Conservation (phyloP, 2,888 invertebrate species). For the Macroteleia sp. region DNA sequence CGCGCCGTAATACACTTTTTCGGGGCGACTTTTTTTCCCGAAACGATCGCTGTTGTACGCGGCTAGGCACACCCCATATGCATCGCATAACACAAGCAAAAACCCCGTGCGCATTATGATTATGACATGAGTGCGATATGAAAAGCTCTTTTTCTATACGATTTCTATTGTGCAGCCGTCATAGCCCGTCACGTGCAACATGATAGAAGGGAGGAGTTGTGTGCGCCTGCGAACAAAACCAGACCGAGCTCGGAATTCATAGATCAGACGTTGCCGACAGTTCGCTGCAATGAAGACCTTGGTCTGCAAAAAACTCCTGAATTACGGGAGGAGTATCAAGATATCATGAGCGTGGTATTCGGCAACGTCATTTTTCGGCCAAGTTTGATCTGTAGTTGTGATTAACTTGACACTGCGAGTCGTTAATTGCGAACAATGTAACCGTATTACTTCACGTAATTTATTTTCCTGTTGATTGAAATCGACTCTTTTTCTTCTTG, state of each 20-base stretch:
- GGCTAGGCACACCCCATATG: constrained; percentile 38
- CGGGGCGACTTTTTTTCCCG: constrained; percentile 19
- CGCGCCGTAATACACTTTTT: constrained; percentile 40
- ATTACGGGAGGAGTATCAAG: constrained; percentile 37
- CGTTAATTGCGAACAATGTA: too few species aligned
- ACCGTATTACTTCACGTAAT: too few species aligned
- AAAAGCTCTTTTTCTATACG: constrained; percentile 76
- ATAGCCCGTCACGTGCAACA: constrained; percentile 75
- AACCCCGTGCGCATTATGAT: constrained; percentile 61
- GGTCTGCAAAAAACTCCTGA: constrained; percentile 18
- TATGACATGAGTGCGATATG: constrained; percentile 73
- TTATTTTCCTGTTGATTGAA: too few species aligned
- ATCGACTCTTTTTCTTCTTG: too few species aligned
- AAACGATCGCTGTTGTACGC: constrained; percentile 32
- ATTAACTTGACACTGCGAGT: too few species aligned
- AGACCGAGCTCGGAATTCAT: constrained; percentile 71
- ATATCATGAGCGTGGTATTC: constrained; percentile 19
- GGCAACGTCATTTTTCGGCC: background rate
- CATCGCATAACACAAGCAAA: constrained; percentile 47
- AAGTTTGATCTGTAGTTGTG: too few species aligned
- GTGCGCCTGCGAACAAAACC: constrained; percentile 45
- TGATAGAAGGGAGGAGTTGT: constrained; percentile 64
- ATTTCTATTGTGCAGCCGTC: constrained; percentile 78
- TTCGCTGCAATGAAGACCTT: constrained; percentile 28
- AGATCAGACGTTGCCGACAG: constrained; percentile 74